Percentiles rank a stretch among this genome's conserved stretches.
phyloP scores from a whole-genome alignment of 2,797 vertebrate species.

The Pogonophryne albipinna region DNA sequence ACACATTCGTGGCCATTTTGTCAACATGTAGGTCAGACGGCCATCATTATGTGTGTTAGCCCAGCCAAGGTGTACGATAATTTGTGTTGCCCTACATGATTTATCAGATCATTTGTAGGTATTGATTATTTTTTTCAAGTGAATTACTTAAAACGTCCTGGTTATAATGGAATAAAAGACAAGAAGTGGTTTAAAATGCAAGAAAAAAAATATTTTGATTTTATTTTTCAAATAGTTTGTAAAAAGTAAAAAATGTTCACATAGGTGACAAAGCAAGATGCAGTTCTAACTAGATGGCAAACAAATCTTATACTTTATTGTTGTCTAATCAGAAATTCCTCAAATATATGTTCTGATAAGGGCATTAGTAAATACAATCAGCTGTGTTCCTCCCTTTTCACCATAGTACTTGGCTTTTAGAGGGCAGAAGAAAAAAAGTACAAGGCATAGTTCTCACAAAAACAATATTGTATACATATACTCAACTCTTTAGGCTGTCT shows the following conservation, averaged over 20 bases:
- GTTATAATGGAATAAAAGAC: neutral
- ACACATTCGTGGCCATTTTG: conserved; percentile 7
- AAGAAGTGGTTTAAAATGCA: neutral
- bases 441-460: neutral
- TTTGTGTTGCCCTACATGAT: conserved; percentile 20
- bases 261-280: neutral
- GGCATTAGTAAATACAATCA: neutral
- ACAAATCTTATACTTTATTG: neutral
- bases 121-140: neutral
- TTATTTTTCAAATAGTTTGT: neutral
- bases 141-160: neutral
- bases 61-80: conserved; percentile 18
- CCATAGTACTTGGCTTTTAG: neutral
- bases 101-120: conserved; percentile 33
- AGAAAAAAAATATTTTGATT: neutral
- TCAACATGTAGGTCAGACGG: conserved; percentile 32
- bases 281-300: neutral
- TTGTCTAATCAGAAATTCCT: neutral
- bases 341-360: neutral
- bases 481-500: neutral
- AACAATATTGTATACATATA: neutral
- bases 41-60: conserved; percentile 8
- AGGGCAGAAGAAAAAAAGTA: conserved; percentile 16
- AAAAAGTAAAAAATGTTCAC: no score
- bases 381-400: neutral